Conservation (phyloP, 2,888 invertebrate species). For the Drosophila merina region DNA sequence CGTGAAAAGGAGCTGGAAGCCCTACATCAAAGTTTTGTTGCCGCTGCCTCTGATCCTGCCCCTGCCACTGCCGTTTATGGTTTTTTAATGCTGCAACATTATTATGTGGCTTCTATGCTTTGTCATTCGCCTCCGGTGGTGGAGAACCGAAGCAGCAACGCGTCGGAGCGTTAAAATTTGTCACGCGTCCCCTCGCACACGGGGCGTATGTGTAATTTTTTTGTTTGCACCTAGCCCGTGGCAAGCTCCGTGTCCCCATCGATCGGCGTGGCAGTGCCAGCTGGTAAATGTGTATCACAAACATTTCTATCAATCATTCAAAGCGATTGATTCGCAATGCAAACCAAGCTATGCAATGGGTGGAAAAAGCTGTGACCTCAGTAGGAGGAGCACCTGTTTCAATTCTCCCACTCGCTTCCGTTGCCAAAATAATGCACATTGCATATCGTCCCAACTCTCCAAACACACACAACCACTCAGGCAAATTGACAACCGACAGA, state of each 20-base stretch:
- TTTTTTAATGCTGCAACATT: slow-evolving; percentile 64
- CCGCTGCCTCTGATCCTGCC: not conserved
- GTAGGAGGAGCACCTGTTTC: slow-evolving; percentile 26
- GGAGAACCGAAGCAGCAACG: slow-evolving; percentile 52
- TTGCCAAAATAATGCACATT: slow-evolving; percentile 62
- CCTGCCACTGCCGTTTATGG: slow-evolving; percentile 51
- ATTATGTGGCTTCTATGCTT: slow-evolving; percentile 50
- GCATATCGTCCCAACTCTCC: slow-evolving; percentile 27
- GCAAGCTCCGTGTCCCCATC: slow-evolving; percentile 49
- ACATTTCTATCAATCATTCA: slow-evolving; percentile 79
- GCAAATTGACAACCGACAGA: slow-evolving; percentile 71
- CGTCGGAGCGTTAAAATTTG: slow-evolving; percentile 77
- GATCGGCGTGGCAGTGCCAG: slow-evolving; percentile 55
- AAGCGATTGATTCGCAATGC: slow-evolving; percentile 75
- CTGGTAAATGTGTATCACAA: slow-evolving; percentile 72
- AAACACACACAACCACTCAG: slow-evolving; percentile 25
- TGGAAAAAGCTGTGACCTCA: slow-evolving; percentile 7
- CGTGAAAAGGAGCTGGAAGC: not conserved
- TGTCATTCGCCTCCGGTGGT: slow-evolving; percentile 36
- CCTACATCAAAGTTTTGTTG: not conserved
- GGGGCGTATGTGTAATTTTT: slow-evolving; percentile 62
- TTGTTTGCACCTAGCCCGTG: slow-evolving; percentile 42
- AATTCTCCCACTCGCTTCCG: slow-evolving; percentile 37
- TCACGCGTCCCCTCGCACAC: slow-evolving; percentile 63
- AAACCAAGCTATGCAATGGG: slow-evolving; percentile 50